phyloP scores from a whole-genome alignment of 2,113 vertebrate species.

The Alectura lathami region DNA sequence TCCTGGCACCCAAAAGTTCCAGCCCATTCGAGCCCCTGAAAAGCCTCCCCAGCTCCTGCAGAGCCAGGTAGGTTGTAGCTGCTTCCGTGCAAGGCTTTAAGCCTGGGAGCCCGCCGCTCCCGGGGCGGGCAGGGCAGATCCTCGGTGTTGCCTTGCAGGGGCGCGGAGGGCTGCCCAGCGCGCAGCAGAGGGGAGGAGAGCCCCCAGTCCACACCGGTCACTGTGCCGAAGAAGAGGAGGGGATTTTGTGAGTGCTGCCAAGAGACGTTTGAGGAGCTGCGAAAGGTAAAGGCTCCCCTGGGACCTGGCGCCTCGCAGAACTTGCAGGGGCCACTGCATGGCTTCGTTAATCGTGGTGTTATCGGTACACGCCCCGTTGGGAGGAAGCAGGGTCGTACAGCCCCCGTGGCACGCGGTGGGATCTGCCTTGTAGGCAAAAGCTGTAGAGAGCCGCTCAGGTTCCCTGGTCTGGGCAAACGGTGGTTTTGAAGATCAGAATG shows the following conservation, averaged over 20 bases:
- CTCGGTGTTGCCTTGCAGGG: constrained; percentile 3
- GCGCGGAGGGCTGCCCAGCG: background rate
- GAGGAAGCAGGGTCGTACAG: background rate
- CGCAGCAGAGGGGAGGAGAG: constrained; percentile 18
- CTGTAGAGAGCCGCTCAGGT: accelerated
- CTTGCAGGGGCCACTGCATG: accelerated
- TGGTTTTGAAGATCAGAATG: background rate
- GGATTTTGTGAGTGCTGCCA: constrained; percentile 89
- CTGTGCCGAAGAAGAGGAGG: constrained; percentile 65
- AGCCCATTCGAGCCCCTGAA: constrained; percentile 83
- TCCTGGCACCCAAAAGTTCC: constrained; percentile 71
- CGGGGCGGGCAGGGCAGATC: background rate
- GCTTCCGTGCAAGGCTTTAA: background rate
- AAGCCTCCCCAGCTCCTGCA: background rate
- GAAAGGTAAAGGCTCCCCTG: constrained; percentile 68
- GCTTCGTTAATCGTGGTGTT: accelerated
- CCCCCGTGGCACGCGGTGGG: accelerated
- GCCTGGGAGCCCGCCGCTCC: background rate
- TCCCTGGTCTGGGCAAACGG: background rate
- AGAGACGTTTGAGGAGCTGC: constrained; percentile 79
- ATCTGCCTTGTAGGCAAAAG: background rate
- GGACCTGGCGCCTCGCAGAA: background rate
- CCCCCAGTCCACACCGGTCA: background rate
- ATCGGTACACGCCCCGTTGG: accelerated
- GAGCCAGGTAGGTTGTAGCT: constrained; percentile 63